Evolutionary conservation across 2,797 vertebrate species (phyloP).

Genomic region (Saxicola maurus): DNA sequence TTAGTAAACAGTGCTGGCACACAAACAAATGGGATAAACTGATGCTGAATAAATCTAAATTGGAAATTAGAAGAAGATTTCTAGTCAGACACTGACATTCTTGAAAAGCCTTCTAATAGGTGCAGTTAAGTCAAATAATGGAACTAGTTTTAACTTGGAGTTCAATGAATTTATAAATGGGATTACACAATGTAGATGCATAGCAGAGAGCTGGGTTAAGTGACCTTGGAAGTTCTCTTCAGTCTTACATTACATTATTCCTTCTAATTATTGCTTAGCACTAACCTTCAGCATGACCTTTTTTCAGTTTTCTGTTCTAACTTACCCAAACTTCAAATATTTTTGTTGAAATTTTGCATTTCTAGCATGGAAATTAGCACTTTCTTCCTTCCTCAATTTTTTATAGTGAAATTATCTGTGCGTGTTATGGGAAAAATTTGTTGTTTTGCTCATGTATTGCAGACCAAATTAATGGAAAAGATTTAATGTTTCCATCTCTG

Average conservation of each 20-base stretch:
- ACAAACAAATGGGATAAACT: background rate
- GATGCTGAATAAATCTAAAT: background rate
- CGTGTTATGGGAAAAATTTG: background rate
- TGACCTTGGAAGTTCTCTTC: slow-evolving; percentile 32
- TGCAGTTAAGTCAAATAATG: slow-evolving; percentile 29
- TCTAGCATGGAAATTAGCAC: background rate
- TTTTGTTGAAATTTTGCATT: slow-evolving; percentile 7
- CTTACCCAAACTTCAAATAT: background rate
- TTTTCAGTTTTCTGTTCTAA: background rate
- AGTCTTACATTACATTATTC: slow-evolving; percentile 20
- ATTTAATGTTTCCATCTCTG: background rate
- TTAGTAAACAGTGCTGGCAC: background rate
- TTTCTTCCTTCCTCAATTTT: background rate
- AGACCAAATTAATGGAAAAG: background rate
- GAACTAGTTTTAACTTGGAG: slow-evolving; percentile 28
- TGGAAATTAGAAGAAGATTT: slow-evolving; percentile 26
- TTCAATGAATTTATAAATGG: slow-evolving; percentile 19
- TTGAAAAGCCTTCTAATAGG: slow-evolving; percentile 6
- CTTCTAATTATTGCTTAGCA: background rate
- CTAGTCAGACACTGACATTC: background rate
- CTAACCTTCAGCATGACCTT: background rate
- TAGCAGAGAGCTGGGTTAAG: background rate
- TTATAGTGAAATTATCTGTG: background rate
- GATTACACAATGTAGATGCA: background rate
- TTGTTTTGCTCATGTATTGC: background rate